phyloP scores from a whole-genome alignment of 1,140 invertebrate genomes.

The Macrobrachium nipponense region DNA sequence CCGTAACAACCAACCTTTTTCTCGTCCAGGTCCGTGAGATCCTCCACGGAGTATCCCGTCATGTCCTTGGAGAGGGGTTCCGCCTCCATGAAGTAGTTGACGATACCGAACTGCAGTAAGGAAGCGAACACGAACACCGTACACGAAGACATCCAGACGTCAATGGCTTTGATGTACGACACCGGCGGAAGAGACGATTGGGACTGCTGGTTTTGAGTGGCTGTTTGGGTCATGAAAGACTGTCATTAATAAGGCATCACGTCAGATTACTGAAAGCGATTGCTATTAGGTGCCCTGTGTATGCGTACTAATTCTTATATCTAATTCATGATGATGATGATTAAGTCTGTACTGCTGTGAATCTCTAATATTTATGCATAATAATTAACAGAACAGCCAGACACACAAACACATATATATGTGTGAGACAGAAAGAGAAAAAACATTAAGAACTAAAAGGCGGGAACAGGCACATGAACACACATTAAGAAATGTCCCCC shows the following conservation, averaged over 20 bases:
- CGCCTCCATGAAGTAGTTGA: slow-evolving; percentile 89
- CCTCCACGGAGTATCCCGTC: slow-evolving; percentile 91
- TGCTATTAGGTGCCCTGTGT: background rate
- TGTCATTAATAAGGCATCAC: background rate
- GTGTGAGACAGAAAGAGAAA: no score
- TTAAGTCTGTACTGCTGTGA: no score
- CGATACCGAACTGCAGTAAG: slow-evolving; percentile 91
- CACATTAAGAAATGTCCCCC: no score
- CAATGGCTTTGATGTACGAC: slow-evolving; percentile 91
- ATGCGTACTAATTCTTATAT: no score
- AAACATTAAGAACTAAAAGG: no score
- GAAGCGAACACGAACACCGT: slow-evolving; percentile 94
- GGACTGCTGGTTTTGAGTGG: slow-evolving; percentile 90
- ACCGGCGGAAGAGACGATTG: slow-evolving; percentile 90
- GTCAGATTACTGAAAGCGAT: no score
- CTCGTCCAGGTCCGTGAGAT: slow-evolving; percentile 76
- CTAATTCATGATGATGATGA: no score
- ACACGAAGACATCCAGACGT: slow-evolving; percentile 94
- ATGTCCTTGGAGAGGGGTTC: slow-evolving; percentile 81
- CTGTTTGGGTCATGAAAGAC: slow-evolving; percentile 69
- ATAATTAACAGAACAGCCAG: no score
- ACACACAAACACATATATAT: background rate
- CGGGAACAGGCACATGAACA: no score
- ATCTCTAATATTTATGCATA: no score
- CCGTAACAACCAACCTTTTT: slow-evolving; percentile 80